Conservation (phyloP, 2,113 vertebrate genomes). For the Leptobrachium ailaonicum region DNA sequence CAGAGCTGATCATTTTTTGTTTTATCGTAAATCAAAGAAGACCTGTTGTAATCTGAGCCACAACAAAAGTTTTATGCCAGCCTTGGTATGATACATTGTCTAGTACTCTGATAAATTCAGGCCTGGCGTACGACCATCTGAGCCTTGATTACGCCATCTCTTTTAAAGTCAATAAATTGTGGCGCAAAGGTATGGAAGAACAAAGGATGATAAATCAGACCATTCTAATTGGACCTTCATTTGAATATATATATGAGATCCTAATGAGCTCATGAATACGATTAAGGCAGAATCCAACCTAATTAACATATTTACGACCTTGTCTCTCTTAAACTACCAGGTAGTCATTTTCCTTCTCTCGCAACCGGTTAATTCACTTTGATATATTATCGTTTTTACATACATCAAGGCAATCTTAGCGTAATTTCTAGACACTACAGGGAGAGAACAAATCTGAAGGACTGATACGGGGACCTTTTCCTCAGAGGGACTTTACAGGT, state of each 20-base stretch:
- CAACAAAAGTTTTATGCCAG: not conserved
- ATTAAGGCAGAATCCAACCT: slow-evolving; percentile 29
- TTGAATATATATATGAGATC: slow-evolving; percentile 31
- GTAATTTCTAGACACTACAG: not conserved
- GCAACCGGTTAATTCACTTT: not conserved
- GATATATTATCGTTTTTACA: not conserved
- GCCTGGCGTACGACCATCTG: not conserved
- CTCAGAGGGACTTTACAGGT: no score
- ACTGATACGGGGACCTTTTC: no score
- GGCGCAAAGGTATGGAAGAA: slow-evolving; percentile 32
- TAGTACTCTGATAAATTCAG: not conserved
- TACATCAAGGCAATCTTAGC: not conserved
- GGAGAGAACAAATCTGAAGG: not conserved
- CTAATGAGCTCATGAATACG: slow-evolving; percentile 37
- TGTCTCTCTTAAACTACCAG: not conserved
- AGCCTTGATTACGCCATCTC: not conserved
- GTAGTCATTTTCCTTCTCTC: not conserved
- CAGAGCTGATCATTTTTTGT: not conserved
- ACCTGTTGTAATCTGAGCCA: not conserved
- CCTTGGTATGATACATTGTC: slow-evolving; percentile 8
- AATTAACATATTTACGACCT: slow-evolving; percentile 37
- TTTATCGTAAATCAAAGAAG: not conserved
- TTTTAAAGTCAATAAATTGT: not conserved
- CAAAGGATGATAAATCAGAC: slow-evolving; percentile 31
- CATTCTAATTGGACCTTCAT: slow-evolving; percentile 27